phyloP scores from a whole-genome alignment of 1,140 invertebrate species.

The Drosophila fuyamai region DNA sequence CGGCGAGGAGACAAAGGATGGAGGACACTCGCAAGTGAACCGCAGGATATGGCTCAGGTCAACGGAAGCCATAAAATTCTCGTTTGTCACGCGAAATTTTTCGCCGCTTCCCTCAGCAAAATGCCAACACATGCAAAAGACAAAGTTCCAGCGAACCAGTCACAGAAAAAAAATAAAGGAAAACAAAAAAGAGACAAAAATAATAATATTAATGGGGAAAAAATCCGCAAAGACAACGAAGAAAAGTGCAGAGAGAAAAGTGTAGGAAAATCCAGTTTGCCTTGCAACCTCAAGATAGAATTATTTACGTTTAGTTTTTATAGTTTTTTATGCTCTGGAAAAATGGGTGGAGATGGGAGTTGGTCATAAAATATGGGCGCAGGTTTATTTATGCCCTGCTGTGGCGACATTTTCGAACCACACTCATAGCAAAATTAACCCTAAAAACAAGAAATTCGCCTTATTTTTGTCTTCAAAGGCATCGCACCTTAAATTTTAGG shows the following conservation, averaged over 20 bases:
- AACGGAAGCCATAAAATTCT: conserved; percentile 85
- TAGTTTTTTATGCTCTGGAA: conserved; percentile 69
- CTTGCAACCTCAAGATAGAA: conserved; percentile 64
- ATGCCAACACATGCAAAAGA: conserved; percentile 83
- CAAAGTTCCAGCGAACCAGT: conserved; percentile 63
- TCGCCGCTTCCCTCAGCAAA: conserved; percentile 60
- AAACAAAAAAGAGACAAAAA: conserved; percentile 49
- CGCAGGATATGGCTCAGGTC: conserved; percentile 84
- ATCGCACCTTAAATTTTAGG: no score
- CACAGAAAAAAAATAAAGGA: conserved; percentile 21
- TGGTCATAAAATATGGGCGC: conserved; percentile 79
- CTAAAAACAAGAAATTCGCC: no score
- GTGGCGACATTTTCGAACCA: conserved; percentile 60
- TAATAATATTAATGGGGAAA: conserved; percentile 81
- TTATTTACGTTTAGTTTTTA: conserved; percentile 83
- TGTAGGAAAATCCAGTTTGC: conserved; percentile 48
- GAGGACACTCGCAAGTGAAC: conserved; percentile 61
- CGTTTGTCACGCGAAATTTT: conserved; percentile 84
- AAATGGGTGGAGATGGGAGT: conserved; percentile 53
- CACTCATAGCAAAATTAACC: no score
- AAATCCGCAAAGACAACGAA: conserved; percentile 61
- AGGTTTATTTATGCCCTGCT: conserved; percentile 76
- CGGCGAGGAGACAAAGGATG: conserved; percentile 45
- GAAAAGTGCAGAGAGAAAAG: background rate
- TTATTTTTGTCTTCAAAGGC: no score